Conservation (phyloP, 2,797 vertebrate genomes). For the Carapus acus region DNA sequence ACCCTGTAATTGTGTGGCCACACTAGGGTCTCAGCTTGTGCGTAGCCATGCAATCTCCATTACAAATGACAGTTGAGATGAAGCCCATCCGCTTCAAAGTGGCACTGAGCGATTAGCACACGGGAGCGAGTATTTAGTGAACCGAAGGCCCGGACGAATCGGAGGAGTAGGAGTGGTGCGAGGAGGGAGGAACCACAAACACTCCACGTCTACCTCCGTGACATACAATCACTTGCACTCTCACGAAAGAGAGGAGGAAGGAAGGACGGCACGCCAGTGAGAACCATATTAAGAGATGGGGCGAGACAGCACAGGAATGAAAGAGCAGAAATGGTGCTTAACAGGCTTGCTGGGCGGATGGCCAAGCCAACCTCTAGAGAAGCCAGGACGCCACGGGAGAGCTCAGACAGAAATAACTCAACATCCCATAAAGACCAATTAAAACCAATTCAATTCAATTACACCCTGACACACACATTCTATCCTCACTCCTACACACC, state of each 20-base stretch:
- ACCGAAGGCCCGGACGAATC: conserved; percentile 43
- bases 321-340: conserved; percentile 22
- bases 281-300: conserved; percentile 21
- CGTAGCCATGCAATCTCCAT: conserved; percentile 58
- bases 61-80: conserved; percentile 57
- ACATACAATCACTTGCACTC: conserved; percentile 30
- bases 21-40: conserved; percentile 59
- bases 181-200: conserved; percentile 44
- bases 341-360: conserved; percentile 38
- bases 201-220: conserved; percentile 30
- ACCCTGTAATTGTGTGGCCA: conserved; percentile 62
- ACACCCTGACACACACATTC: conserved; percentile 41
- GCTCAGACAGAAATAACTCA: conserved; percentile 70
- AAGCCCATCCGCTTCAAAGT: conserved; percentile 59
- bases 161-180: conserved; percentile 15
- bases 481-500: conserved; percentile 32
- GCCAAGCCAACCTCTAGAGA: conserved; percentile 54
- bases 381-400: conserved; percentile 58
- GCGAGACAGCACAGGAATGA: conserved; percentile 14
- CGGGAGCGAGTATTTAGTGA: conserved; percentile 36
- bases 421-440: conserved; percentile 66
- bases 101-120: conserved; percentile 45
- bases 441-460: conserved; percentile 68
- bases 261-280: conserved; percentile 20
- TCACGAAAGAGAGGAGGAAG: conserved; percentile 34